These are phyloP conservation scores for Gallinago stenura DNA, from an alignment of 2,797 vertebrate genomes.

Conservation along the genomic window DNA sequence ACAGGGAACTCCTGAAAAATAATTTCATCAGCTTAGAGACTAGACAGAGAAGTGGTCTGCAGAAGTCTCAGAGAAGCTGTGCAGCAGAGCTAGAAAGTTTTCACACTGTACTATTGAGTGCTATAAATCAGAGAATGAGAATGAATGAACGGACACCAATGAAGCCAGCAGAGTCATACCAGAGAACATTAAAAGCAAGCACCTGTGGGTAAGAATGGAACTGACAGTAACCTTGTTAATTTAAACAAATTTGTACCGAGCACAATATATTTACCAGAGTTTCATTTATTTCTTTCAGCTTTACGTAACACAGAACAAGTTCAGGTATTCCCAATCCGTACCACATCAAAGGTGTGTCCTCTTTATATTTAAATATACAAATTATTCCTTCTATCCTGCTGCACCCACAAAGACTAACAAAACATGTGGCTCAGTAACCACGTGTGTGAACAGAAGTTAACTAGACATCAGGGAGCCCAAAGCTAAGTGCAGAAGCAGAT, in stretches of 20 bases:
- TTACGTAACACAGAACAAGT: neutral
- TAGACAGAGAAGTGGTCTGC: neutral
- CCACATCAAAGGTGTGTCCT: neutral
- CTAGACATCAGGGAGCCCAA: neutral
- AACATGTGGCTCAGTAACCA: rapidly evolving
- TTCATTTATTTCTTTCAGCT: neutral
- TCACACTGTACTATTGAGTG: neutral
- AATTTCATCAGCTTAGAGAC: neutral
- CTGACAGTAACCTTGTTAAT: neutral
- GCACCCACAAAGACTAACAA: neutral
- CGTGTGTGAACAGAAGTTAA: neutral
- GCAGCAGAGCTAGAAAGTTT: neutral
- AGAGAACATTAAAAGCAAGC: neutral
- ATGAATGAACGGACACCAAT: neutral
- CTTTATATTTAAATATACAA: neutral
- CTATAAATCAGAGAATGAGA: neutral
- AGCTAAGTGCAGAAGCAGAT: neutral
- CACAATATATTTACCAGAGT: neutral
- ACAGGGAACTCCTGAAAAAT: neutral
- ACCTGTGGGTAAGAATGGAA: neutral
- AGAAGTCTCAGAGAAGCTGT: neutral
- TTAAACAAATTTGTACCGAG: neutral
- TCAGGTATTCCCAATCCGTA: neutral
- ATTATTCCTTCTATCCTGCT: neutral
- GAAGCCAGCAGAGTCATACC: neutral